phyloP scores from a whole-genome alignment of 2,113 vertebrate species.

The Abramis brama region DNA sequence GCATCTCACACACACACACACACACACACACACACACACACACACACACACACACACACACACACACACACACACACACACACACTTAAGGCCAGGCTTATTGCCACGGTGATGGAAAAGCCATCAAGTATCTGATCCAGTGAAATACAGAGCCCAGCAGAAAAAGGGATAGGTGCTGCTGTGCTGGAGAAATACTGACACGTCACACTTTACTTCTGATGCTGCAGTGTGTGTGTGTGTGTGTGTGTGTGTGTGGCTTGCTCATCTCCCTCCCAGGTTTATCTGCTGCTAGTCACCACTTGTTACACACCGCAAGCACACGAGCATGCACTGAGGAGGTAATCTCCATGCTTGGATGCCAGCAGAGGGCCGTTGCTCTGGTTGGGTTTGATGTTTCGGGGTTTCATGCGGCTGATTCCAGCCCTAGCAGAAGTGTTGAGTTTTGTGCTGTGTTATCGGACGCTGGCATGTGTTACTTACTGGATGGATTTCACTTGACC shows the following conservation, averaged over 20 bases:
- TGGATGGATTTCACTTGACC: background rate
- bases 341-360: background rate
- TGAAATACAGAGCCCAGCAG: constrained; percentile 21
- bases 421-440: constrained; percentile 11
- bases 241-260: constrained; percentile 7
- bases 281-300: constrained; percentile 21
- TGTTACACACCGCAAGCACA: background rate
- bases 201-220: constrained; percentile 5
- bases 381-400: background rate
- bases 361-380: background rate
- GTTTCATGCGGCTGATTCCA: background rate
- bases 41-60: background rate
- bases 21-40: constrained; percentile 18
- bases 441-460: constrained; percentile 1
- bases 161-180: background rate
- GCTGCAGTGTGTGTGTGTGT: background rate
- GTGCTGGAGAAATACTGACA: background rate
- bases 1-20: background rate
- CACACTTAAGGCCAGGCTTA: constrained; percentile 8
- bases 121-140: constrained; percentile 27
- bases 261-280: background rate
- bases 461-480: constrained; percentile 17
- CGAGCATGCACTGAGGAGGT: constrained; percentile 4
- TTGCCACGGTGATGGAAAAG: constrained; percentile 16
- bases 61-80: background rate